phyloP scores from a whole-genome alignment of 1,140 invertebrate species.

The Hycleus phaleratus region DNA sequence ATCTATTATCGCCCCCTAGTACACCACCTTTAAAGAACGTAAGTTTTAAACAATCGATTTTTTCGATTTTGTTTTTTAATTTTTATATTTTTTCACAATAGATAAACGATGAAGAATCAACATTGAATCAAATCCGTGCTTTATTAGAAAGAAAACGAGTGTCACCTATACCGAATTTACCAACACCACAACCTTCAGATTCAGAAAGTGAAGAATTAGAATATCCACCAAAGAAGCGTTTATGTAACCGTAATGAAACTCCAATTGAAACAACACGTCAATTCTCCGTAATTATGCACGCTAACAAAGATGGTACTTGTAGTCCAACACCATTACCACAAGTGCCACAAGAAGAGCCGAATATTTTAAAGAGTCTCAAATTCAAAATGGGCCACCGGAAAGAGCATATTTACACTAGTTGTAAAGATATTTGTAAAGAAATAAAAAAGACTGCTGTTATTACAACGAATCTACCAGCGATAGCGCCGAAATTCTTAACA shows the following conservation, averaged over 20 bases:
- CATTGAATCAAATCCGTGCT: conserved; percentile 16
- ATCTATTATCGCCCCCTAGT: conserved; percentile 49
- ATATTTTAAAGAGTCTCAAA: conserved; percentile 65
- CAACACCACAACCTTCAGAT: conserved; percentile 52
- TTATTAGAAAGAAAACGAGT: conserved; percentile 41
- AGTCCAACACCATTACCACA: conserved; percentile 44
- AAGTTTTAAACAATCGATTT: conserved; percentile 34
- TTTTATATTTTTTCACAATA: conserved; percentile 2
- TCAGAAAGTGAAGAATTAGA: conserved; percentile 45
- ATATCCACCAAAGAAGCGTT: conserved; percentile 41
- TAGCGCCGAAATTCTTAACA: conserved; percentile 38
- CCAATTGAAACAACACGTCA: conserved; percentile 36
- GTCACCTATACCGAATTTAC: conserved; percentile 33
- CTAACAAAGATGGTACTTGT: conserved; percentile 65
- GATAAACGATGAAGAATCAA: conserved; percentile 26
- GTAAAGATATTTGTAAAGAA: conserved; percentile 39
- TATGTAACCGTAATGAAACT: conserved; percentile 43
- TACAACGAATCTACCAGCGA: conserved; percentile 27
- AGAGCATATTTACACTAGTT: conserved; percentile 52
- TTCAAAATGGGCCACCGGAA: conserved; percentile 68
- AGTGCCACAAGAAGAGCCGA: conserved; percentile 39
- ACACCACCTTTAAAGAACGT: conserved; percentile 51
- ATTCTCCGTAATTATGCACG: conserved; percentile 69
- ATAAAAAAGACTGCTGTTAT: not conserved
- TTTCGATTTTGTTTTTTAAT: not conserved